Base-by-base conservation (phyloP, 2,888 invertebrate species). In the Arctia plantaginis region DNA sequence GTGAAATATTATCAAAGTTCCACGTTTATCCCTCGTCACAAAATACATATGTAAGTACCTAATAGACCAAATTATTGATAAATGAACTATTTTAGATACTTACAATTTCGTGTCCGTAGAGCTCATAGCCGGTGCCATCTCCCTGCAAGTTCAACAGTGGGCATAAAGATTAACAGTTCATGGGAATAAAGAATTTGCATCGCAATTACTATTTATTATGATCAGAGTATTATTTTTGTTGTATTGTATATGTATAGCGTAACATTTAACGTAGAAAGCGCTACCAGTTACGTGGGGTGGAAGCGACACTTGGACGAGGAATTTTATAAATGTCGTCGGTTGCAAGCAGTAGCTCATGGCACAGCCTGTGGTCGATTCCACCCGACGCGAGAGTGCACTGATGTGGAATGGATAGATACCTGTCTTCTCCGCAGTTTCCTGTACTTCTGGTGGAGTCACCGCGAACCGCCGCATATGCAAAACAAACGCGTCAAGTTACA, bases 401-500 rank as follows among this genome's bases (percentile, higher is more conserved):
- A 27, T 23, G 41, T 55, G 70, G 87, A 87, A 81, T 91, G 78
- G 90, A 94, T 96, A 96, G 93, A 94, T 97, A 98, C 97, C 97
- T 98, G 98, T 94, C 98, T 96, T 92, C 98, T 96, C 92, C 98
- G 96, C 88, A 98, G 96, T 93, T 98, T 98, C 96, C 98, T 97
- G 97, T 98, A 98, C 97, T 98, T 98, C 98, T 98, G 96, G 83
- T 81, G 87, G 80, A 85, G 85, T 88, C 87, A 86, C 86, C 88
- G 86, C 86, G 83, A 88, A 89, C 81, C 75, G 69, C 75, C 74
- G 77, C 80, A 78, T 81, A 80, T 77, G 72, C 35, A 78, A 79
- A 76, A 81, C 68, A 86, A 80, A 73, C 85, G 85, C 86, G 82
- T 81, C 73, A 85, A 81, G 85, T 89, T 87, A 90, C 73, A 73